These are phyloP conservation scores for Osmerus eperlanus DNA, from an alignment of 2,113 vertebrate genomes.

Conservation along the genomic window DNA sequence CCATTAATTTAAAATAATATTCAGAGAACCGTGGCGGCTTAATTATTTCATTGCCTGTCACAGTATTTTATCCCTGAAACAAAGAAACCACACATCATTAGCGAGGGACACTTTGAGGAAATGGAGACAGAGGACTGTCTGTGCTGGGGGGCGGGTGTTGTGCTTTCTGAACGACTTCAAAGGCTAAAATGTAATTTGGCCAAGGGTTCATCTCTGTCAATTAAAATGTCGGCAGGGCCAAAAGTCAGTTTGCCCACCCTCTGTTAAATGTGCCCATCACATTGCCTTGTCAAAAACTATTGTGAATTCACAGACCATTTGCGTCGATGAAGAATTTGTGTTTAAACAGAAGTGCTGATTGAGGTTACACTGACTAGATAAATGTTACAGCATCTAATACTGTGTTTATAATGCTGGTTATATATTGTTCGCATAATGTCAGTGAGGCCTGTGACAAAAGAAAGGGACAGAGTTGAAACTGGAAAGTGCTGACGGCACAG, in stretches of 20 bases:
- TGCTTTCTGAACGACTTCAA: no score
- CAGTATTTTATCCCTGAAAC: slow-evolving; percentile 4
- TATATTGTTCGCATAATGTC: slow-evolving; percentile 5
- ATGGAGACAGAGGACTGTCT: no score
- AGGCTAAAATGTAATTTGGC: not conserved
- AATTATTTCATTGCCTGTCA: slow-evolving; percentile 16
- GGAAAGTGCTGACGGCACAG: slow-evolving; percentile 55
- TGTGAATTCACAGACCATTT: no score
- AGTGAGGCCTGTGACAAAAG: slow-evolving; percentile 43
- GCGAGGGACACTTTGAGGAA: not conserved
- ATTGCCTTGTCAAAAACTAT: no score
- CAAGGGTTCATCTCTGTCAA: not conserved
- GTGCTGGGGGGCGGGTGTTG: no score
- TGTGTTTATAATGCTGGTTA: no score
- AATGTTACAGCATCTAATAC: not conserved
- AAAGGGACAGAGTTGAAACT: slow-evolving; percentile 62
- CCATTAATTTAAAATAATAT: slow-evolving; percentile 43
- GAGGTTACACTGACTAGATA: not conserved
- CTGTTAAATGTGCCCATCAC: no score
- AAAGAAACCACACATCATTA: slow-evolving; percentile 5
- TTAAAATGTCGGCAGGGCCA: not conserved
- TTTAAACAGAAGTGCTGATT: no score
- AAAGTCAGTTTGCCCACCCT: no score
- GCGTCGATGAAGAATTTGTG: no score
- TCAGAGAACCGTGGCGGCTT: slow-evolving; percentile 33